A percentile compares a stretch with the other conserved stretches of the same genome.
Evolutionary conservation across 2,888 invertebrate species (phyloP).

Genomic region (Polymixis flavicincta): DNA sequence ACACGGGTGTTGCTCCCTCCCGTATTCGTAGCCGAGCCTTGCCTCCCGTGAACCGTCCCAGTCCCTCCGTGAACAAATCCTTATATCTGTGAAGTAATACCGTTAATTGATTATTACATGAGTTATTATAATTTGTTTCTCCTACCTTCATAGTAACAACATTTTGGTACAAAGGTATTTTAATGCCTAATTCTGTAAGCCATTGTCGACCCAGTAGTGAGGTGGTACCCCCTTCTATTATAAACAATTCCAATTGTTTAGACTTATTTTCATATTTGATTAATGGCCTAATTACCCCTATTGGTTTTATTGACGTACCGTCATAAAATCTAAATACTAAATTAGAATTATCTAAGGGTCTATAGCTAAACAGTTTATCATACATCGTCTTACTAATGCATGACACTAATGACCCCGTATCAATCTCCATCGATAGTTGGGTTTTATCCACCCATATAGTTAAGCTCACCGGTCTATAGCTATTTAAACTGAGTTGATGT

Average conservation of each 20-base stretch:
- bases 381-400: slow-evolving; percentile 62
- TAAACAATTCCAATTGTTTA: slow-evolving; percentile 35
- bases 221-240: slow-evolving; percentile 46
- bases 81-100: slow-evolving; percentile 39
- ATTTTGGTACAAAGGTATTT: slow-evolving; percentile 10
- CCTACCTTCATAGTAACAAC: no score
- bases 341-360: slow-evolving; percentile 35
- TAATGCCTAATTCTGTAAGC: slow-evolving; percentile 42
- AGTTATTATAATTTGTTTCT: no score
- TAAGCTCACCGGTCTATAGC: slow-evolving; percentile 58
- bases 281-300: slow-evolving; percentile 46
- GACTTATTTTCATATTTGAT: slow-evolving; percentile 19
- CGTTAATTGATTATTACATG: not conserved
- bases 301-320: slow-evolving; percentile 42
- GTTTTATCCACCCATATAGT: slow-evolving; percentile 40
- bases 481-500: slow-evolving; percentile 42
- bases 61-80: slow-evolving; percentile 34
- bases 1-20: no score
- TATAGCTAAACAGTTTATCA: slow-evolving; percentile 30
- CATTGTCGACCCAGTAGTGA: slow-evolving; percentile 56
- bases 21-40: no score
- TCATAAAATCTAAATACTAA: slow-evolving; percentile 50
- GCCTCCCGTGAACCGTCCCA: slow-evolving; percentile 34
- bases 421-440: slow-evolving; percentile 59
- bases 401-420: slow-evolving; percentile 64